A percentile compares a stretch with the other conserved stretches of the same genome.
Evolutionary conservation across 2,113 vertebrate genomes (phyloP).

Genomic region (Eolophus roseicapilla): DNA sequence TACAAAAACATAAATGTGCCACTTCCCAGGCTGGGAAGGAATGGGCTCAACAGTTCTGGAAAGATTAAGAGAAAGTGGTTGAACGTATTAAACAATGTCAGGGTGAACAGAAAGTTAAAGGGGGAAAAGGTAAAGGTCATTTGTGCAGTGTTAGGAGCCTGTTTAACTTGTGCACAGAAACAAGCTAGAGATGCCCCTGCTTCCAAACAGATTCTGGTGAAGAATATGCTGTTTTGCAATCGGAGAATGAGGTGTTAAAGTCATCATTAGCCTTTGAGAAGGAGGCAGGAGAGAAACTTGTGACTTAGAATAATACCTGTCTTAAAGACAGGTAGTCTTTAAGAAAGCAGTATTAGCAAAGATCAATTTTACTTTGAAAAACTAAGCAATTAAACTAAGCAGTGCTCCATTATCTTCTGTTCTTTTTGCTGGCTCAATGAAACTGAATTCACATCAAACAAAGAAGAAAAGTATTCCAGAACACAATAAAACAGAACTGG

Average conservation of each 20-base stretch:
- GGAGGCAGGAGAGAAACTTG: neutral
- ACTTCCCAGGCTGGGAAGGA: neutral
- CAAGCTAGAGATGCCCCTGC: neutral
- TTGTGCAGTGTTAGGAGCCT: neutral
- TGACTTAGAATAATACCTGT: neutral
- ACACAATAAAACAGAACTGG: neutral
- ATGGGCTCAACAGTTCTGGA: neutral
- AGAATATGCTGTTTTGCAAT: neutral
- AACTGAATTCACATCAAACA: neutral
- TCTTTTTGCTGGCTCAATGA: neutral
- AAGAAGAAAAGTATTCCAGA: neutral
- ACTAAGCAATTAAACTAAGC: neutral
- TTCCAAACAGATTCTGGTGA: neutral
- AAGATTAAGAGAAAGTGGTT: neutral
- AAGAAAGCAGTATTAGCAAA: neutral
- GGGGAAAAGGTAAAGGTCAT: neutral
- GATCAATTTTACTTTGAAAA: neutral
- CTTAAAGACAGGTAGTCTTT: neutral
- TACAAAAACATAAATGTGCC: neutral
- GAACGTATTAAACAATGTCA: neutral
- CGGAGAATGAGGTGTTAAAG: neutral
- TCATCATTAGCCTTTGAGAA: neutral
- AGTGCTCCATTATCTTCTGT: neutral
- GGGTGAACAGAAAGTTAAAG: neutral
- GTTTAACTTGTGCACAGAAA: neutral